Percentiles rank a stretch among this genome's conserved stretches.
These are phyloP conservation scores for Prunella himalayana DNA, from an alignment of 2,113 vertebrate species.

Conservation along the genomic window DNA sequence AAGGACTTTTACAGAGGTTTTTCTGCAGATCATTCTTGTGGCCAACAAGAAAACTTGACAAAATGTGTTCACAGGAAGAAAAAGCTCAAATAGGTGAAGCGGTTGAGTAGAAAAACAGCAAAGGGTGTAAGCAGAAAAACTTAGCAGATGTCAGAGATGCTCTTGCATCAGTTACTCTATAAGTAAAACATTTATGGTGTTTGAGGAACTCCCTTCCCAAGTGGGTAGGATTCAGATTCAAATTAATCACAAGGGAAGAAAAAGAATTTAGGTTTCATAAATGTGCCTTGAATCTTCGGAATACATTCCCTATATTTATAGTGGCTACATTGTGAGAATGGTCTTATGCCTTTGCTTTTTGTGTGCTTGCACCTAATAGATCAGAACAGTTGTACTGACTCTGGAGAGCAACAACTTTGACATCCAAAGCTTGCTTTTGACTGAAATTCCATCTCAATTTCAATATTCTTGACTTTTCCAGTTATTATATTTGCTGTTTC, in stretches of 20 bases:
- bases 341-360: not conserved
- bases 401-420: not conserved
- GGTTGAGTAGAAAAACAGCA: not conserved
- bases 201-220: not conserved
- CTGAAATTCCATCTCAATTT: not conserved
- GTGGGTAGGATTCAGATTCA: not conserved
- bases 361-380: not conserved
- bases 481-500: not conserved
- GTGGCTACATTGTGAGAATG: not conserved
- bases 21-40: not conserved
- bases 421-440: not conserved
- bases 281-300: not conserved
- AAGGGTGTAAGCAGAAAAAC: not conserved
- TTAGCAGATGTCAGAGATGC: not conserved
- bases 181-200: not conserved
- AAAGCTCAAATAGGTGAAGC: not conserved
- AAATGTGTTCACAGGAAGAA: not conserved
- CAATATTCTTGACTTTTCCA: not conserved
- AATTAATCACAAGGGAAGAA: not conserved
- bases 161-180: not conserved
- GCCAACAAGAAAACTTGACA: not conserved
- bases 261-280: not conserved
- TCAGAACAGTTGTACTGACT: not conserved
- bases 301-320: not conserved
- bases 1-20: not conserved